Conservation (phyloP, 2,888 invertebrate genomes). For the Diachrysia chrysitis region DNA sequence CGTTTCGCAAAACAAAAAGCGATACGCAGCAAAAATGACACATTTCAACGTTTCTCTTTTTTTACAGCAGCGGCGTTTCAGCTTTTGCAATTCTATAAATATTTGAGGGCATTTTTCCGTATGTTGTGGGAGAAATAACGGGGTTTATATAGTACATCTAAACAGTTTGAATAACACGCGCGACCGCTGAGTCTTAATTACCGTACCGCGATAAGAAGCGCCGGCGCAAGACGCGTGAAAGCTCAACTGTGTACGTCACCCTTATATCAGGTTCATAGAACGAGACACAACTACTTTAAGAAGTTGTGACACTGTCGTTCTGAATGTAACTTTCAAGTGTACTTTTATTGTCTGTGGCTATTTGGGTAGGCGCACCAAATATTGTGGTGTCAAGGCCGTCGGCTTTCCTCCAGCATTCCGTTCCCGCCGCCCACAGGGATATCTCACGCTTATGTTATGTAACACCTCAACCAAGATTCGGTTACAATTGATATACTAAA, state of each 20-base stretch:
- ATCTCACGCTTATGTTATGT: conserved; percentile 86
- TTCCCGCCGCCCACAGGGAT: conserved; percentile 87
- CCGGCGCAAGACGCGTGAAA: conserved; percentile 82
- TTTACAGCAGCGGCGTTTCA: conserved; percentile 42
- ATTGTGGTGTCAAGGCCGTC: conserved; percentile 88
- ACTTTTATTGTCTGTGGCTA: conserved; percentile 68
- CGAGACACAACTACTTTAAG: conserved; percentile 43
- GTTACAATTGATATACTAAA: conserved; percentile 79
- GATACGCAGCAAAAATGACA: conserved; percentile 48
- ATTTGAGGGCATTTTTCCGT: conserved; percentile 9
- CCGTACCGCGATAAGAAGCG: conserved; percentile 75
- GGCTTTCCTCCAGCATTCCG: conserved; percentile 88
- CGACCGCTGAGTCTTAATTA: conserved; percentile 77
- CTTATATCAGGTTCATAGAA: conserved; percentile 70
- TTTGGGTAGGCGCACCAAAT: conserved; percentile 82
- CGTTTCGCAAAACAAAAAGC: conserved; percentile 56
- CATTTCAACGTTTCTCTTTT: conserved; percentile 56
- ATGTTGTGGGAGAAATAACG: neutral
- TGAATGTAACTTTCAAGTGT: conserved; percentile 26
- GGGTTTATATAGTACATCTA: conserved; percentile 28
- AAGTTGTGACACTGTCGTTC: conserved; percentile 58
- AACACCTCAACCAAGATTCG: conserved; percentile 79
- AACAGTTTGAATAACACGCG: conserved; percentile 64
- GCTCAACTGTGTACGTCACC: conserved; percentile 73
- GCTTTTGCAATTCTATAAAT: conserved; percentile 36